A percentile compares a stretch with the other conserved stretches of the same genome.
phyloP scores from a whole-genome alignment of 2,113 vertebrate genomes.

The Phrynosoma blainvillii region DNA sequence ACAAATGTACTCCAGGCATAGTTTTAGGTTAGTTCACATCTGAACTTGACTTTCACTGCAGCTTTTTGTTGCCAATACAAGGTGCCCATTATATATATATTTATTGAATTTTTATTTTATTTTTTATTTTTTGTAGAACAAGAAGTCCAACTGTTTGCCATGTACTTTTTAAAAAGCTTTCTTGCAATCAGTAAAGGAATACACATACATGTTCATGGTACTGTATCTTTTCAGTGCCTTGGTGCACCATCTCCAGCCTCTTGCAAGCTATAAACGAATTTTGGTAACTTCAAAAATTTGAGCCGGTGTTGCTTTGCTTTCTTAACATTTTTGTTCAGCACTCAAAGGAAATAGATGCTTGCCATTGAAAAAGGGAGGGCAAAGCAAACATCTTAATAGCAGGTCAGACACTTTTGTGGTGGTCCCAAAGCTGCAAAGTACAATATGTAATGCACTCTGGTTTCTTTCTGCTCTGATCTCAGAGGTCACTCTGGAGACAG shows the following conservation, averaged over 20 bases:
- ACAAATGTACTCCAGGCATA: too few species aligned
- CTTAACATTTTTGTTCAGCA: not conserved
- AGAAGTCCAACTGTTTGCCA: too few species aligned
- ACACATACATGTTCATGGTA: too few species aligned
- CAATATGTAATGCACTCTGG: not conserved
- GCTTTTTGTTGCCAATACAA: too few species aligned
- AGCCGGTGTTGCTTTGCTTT: not conserved
- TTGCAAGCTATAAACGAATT: not conserved
- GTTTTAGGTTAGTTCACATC: too few species aligned
- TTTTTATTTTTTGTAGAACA: too few species aligned
- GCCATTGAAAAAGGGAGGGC: not conserved
- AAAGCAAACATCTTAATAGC: not conserved
- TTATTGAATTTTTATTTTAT: too few species aligned
- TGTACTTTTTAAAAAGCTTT: too few species aligned
- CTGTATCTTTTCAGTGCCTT: not conserved
- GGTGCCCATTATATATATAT: too few species aligned
- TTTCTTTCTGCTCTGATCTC: not conserved
- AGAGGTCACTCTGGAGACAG: constrained; percentile 50
- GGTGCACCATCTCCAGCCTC: not conserved
- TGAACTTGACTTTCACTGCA: too few species aligned
- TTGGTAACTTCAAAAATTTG: not conserved
- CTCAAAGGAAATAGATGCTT: not conserved
- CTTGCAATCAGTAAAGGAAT: too few species aligned
- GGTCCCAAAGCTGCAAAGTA: not conserved
- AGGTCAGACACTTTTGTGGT: not conserved